A percentile compares a stretch with the other conserved stretches of the same genome.
These are phyloP conservation scores for Drosophila infuscata DNA, from an alignment of 2,888 invertebrate species.

Conservation along the genomic window DNA sequence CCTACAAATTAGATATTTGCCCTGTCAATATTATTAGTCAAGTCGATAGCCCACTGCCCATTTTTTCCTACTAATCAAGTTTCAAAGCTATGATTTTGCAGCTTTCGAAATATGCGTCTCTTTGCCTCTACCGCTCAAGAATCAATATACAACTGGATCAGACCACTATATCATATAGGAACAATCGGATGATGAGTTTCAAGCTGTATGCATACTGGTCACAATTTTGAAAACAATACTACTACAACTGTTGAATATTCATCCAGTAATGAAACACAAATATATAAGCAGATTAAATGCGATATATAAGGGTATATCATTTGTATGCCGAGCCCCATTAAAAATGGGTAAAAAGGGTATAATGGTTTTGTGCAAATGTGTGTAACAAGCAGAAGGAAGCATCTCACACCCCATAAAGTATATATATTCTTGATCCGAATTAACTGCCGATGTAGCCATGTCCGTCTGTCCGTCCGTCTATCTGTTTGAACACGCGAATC, in stretches of 20 bases:
- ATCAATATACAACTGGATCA: background rate
- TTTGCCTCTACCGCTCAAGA: background rate
- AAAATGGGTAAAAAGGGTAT: too few species aligned
- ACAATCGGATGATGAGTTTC: too few species aligned
- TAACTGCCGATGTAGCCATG: too few species aligned
- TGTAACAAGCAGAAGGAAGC: too few species aligned
- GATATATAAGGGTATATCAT: background rate
- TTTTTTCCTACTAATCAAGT: background rate
- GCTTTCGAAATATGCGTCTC: background rate
- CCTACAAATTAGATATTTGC: background rate
- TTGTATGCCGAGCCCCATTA: background rate
- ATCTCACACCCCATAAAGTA: too few species aligned
- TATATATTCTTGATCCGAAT: too few species aligned
- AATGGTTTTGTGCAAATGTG: too few species aligned
- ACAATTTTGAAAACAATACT: background rate
- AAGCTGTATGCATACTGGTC: background rate
- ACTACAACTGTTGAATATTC: background rate
- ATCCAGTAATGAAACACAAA: background rate
- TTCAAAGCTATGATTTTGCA: background rate
- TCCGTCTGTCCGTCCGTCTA: too few species aligned
- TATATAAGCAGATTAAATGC: background rate
- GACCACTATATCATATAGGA: background rate
- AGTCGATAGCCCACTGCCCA: background rate
- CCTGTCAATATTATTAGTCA: background rate
- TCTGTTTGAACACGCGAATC: too few species aligned